Percentiles rank a stretch among this genome's conserved stretches.
Conservation (phyloP, 1,140 invertebrate genomes). For the Scaptomyza montana region DNA sequence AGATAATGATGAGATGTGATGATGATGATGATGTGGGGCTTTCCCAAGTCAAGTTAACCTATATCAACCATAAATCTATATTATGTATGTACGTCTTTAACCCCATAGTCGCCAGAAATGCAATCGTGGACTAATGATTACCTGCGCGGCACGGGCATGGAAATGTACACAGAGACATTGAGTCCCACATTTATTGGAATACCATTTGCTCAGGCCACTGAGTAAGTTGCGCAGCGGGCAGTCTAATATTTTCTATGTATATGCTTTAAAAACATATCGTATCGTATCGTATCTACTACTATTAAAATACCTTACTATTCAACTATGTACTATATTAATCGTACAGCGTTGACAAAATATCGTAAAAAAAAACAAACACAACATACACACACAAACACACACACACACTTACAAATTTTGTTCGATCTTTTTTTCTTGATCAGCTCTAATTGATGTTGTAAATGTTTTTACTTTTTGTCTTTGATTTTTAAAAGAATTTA, state of each 20-base stretch:
- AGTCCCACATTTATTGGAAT: conserved; percentile 98
- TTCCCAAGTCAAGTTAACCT: conserved; percentile 18
- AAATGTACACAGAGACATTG: conserved; percentile 99
- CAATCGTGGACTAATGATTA: conserved; percentile 99
- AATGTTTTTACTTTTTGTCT: conserved; percentile 48
- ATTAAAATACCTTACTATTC: conserved; percentile 69
- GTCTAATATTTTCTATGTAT: conserved; percentile 57
- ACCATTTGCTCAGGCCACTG: conserved; percentile 98
- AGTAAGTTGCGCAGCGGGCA: conserved; percentile 91
- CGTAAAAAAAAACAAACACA: conserved; percentile 44
- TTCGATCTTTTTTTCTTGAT: conserved; percentile 62
- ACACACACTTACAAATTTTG: conserved; percentile 18
- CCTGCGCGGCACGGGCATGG: conserved; percentile 98
- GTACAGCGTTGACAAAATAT: conserved; percentile 70
- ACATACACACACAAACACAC: conserved; percentile 24
- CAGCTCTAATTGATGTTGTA: conserved; percentile 77
- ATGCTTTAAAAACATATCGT: conserved; percentile 65
- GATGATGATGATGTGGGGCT: conserved; percentile 29
- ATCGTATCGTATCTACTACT: conserved; percentile 29
- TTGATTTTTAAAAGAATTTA: conserved; percentile 39
- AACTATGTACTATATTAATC: conserved; percentile 73
- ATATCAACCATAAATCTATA: conserved; percentile 51
- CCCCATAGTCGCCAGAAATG: conserved; percentile 94
- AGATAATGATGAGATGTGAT: conserved; percentile 3
- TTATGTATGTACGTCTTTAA: conserved; percentile 72